Conservation (phyloP, 2,888 invertebrate species). For the Cybosia mesomella region DNA sequence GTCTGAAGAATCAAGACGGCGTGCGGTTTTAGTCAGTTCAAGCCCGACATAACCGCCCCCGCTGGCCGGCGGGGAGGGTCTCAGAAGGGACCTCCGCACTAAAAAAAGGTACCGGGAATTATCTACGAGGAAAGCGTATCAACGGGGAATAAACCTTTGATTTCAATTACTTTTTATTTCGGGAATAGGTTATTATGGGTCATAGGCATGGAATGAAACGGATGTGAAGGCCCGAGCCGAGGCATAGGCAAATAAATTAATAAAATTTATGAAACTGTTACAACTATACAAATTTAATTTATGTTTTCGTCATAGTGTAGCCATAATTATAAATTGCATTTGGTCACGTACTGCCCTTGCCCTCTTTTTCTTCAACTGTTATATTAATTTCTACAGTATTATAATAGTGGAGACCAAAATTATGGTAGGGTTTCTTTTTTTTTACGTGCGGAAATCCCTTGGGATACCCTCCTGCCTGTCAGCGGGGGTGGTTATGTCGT, state of each 20-base stretch:
- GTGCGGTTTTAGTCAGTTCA: too few species aligned
- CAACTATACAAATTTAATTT: not conserved
- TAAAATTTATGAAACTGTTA: slow-evolving; percentile 2
- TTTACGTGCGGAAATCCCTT: too few species aligned
- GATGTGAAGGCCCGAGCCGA: not conserved
- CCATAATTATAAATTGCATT: not conserved
- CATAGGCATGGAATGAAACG: not conserved
- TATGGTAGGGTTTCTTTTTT: too few species aligned
- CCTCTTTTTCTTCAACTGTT: not conserved
- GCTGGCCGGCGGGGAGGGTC: too few species aligned
- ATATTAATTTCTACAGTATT: not conserved
- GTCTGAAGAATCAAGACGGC: too few species aligned
- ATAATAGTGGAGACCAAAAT: not conserved
- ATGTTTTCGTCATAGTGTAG: not conserved
- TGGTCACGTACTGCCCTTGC: slow-evolving; percentile 1
- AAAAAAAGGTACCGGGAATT: too few species aligned
- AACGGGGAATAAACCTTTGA: not conserved
- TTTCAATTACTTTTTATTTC: not conserved
- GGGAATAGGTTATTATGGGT: not conserved
- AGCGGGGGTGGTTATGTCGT: too few species aligned
- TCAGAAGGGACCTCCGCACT: too few species aligned
- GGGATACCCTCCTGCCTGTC: too few species aligned
- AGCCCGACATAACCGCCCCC: too few species aligned
- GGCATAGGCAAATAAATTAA: not conserved
- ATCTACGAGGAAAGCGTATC: too few species aligned